Evolutionary conservation across 2,888 invertebrate species (phyloP).

Genomic region (Euclidia mi): DNA sequence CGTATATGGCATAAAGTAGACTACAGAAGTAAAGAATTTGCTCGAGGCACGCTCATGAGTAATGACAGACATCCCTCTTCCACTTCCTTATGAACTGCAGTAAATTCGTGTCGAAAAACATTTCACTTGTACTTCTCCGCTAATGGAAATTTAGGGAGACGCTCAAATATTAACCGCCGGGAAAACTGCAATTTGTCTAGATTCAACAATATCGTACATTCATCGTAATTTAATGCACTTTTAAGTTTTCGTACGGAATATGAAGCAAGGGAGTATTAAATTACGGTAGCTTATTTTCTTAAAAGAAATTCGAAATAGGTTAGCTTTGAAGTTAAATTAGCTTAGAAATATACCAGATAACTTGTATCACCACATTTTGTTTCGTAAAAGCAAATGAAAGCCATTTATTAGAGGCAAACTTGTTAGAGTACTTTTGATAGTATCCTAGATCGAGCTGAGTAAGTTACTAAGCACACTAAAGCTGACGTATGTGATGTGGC

Average conservation of each 20-base stretch:
- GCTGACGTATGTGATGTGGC: constrained; percentile 6
- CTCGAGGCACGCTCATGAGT: constrained; percentile 76
- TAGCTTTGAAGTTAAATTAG: not conserved
- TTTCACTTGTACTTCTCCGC: constrained; percentile 74
- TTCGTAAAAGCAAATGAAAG: constrained; percentile 11
- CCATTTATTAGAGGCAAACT: constrained; percentile 11
- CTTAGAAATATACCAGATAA: not conserved
- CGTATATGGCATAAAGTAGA: constrained; percentile 42
- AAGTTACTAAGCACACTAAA: constrained; percentile 11
- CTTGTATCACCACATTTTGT: constrained; percentile 3
- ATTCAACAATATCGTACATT: constrained; percentile 21
- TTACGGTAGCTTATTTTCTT: constrained; percentile 6
- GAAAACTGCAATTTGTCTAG: constrained; percentile 38
- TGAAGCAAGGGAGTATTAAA: constrained; percentile 9
- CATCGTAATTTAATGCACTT: constrained; percentile 6
- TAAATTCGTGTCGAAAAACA: constrained; percentile 83
- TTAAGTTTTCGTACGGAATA: constrained; percentile 2
- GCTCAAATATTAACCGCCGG: constrained; percentile 45
- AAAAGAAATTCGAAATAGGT: constrained; percentile 1
- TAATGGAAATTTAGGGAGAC: constrained; percentile 64
- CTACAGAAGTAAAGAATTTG: constrained; percentile 71
- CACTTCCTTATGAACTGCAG: constrained; percentile 81
- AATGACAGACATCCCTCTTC: constrained; percentile 79
- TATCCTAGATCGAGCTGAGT: constrained; percentile 6
- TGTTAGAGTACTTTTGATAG: constrained; percentile 4